Evolutionary conservation across 2,113 vertebrate species (phyloP), one percentile per base, ranked within the genome.

Genomic region (Morphnarchus princeps): DNA sequence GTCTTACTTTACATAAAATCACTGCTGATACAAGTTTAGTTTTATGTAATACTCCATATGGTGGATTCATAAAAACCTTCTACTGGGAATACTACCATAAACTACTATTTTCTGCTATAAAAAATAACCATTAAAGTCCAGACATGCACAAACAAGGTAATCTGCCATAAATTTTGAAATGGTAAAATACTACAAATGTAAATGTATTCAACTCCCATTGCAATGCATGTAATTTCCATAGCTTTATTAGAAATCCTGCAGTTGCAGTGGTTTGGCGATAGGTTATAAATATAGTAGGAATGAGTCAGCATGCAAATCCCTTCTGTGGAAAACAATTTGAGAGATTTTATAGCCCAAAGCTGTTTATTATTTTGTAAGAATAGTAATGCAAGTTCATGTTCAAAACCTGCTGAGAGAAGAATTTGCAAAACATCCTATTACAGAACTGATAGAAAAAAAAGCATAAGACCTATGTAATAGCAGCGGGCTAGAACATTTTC

Each of bases 71-170:
- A 98, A 98, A 98, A 98, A 95, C 97, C 98, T 98, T 98, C 98
- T 97, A 91, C 96, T 96, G 97, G 98, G 98, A 98, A 98, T 98
- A 98, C 92, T 95, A 97, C 95, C 96, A 98, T 98, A 98, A 98
- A 98, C 97, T 93, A 98, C 97, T 98, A 98, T 98, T 98, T 98
- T 98, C 97, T 97, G 95, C 98, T 97, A 97, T 98, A 98, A 98
- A 98, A 98, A 97, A 97, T 95, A 97, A 96, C 94, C 97, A 97
- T 98, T 98, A 98, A 98, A 98, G 98, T 92, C 95, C 96, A 98
- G 98, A 97, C 98, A 98, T 97, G 97, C 98, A 98, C 97, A 98
- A 98, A 98, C 98, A 98, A 98, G 98, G 98, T 98, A 98, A 98
- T 98, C 98, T 97, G 96, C 97, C 98, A 98, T 98, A 98, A 98